Conservation (phyloP, 2,888 invertebrate genomes). For the Mesorhabditis sp. region DNA sequence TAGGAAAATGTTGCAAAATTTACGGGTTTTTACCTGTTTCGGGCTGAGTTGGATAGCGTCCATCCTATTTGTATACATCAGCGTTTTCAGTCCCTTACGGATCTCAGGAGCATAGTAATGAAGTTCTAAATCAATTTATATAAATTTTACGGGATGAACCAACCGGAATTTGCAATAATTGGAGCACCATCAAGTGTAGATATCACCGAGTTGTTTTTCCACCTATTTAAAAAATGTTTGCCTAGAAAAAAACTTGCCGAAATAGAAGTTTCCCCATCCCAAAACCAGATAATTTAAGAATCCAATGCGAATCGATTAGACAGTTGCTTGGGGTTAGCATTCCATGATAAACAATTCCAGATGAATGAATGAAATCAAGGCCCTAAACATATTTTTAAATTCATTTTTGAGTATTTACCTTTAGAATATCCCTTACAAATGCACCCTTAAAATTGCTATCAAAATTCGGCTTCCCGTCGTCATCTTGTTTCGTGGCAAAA, state of each 20-base stretch:
- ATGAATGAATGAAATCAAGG: constrained; percentile 48
- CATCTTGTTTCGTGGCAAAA: constrained; percentile 22
- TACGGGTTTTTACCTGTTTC: neutral
- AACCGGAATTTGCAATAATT: constrained; percentile 47
- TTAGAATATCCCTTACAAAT: constrained; percentile 53
- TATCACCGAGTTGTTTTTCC: constrained; percentile 42
- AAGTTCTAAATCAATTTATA: constrained; percentile 31
- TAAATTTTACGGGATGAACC: neutral
- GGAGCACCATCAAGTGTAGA: constrained; percentile 34
- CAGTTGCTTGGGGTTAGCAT: constrained; percentile 46
- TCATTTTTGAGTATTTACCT: constrained; percentile 21
- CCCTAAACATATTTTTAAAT: constrained; percentile 32
- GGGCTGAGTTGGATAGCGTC: constrained; percentile 14
- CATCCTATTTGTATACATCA: constrained; percentile 30
- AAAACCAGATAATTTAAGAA: constrained; percentile 53
- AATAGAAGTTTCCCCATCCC: constrained; percentile 37
- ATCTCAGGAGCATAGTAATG: constrained; percentile 55
- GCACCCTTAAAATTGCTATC: constrained; percentile 46
- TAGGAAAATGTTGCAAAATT: neutral
- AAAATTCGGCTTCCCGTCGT: constrained; percentile 12
- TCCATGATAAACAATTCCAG: constrained; percentile 47
- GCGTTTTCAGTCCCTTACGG: constrained; percentile 27
- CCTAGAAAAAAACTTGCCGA: constrained; percentile 9
- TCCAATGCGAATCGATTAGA: constrained; percentile 54
- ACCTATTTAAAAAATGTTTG: constrained; percentile 14